A percentile compares a stretch with the other conserved stretches of the same genome.
phyloP scores from a whole-genome alignment of 2,888 invertebrate species.

The Lepidochitona cinerea region DNA sequence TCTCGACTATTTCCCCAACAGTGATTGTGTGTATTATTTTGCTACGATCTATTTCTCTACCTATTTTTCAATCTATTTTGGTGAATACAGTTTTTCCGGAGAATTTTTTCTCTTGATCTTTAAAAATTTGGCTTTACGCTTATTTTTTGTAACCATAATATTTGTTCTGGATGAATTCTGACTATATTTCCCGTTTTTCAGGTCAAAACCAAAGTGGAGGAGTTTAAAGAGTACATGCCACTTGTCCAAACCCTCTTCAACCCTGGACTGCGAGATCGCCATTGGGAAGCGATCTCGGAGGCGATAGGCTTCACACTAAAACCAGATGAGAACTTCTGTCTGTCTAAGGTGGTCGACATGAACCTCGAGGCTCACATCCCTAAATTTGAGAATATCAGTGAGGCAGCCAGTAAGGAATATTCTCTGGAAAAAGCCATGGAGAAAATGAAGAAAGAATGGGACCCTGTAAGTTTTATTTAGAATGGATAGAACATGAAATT shows the following conservation, averaged over 20 bases:
- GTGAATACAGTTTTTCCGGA: no score
- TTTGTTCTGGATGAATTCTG: no score
- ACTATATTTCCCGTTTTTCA: constrained; percentile 44
- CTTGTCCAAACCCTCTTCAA: constrained; percentile 95
- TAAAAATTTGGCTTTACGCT: no score
- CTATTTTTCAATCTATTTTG: no score
- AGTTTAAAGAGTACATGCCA: constrained; percentile 84
- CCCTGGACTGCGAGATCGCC: constrained; percentile 83
- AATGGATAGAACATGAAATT: no score
- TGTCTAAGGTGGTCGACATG: constrained; percentile 89
- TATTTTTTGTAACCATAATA: no score
- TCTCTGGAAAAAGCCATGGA: constrained; percentile 89
- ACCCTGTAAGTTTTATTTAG: constrained; percentile 66
- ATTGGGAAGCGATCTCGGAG: constrained; percentile 96
- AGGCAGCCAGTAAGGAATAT: constrained; percentile 96
- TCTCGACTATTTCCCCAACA: no score
- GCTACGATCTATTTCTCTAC: no score
- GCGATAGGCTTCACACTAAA: constrained; percentile 93
- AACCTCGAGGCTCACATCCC: constrained; percentile 87
- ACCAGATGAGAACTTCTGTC: constrained; percentile 83
- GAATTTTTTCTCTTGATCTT: no score
- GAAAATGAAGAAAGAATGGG: constrained; percentile 94
- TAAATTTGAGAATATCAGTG: constrained; percentile 92
- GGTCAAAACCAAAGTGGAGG: constrained; percentile 83
- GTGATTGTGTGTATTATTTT: no score